A percentile compares a stretch with the other conserved stretches of the same genome.
These are phyloP conservation scores for Lytechinus pictus DNA, from an alignment of 35 echinoderm and acorn worm species.

Conservation along the genomic window DNA sequence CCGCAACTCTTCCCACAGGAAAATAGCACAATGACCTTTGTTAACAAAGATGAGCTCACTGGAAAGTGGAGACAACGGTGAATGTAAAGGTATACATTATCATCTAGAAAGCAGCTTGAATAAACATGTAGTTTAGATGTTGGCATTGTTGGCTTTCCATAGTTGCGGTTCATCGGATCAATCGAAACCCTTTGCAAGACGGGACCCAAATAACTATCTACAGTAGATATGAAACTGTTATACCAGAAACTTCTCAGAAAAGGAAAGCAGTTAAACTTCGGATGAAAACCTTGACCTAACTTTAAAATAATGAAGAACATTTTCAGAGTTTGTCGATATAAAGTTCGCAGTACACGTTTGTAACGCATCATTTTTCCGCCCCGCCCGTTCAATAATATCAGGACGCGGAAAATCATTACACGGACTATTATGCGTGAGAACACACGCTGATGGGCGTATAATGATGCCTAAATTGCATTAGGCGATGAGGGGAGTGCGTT, in stretches of 20 bases:
- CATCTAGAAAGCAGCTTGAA: too few relatives aligned
- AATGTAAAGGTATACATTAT: too few relatives aligned
- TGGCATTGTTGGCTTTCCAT: too few relatives aligned
- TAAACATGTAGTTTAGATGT: too few relatives aligned
- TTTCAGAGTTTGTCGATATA: neutral
- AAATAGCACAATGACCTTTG: too few relatives aligned
- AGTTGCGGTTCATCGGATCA: too few relatives aligned
- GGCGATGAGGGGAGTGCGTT: neutral
- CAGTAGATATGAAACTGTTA: too few relatives aligned
- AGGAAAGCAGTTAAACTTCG: neutral
- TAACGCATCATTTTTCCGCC: neutral
- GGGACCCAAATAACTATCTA: too few relatives aligned
- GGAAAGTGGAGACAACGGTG: too few relatives aligned
- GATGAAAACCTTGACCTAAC: neutral
- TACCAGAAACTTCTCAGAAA: neutral
- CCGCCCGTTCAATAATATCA: constrained; percentile 14
- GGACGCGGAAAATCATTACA: constrained; percentile 4
- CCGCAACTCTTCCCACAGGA: too few relatives aligned
- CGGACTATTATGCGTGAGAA: neutral
- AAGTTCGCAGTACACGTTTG: neutral
- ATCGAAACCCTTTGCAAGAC: too few relatives aligned
- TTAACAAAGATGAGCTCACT: too few relatives aligned
- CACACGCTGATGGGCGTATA: constrained; percentile 27
- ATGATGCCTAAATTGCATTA: constrained; percentile 11
- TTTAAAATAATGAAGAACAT: neutral